Conservation (phyloP, 2,888 invertebrate species). For the Nycteola revayana region DNA sequence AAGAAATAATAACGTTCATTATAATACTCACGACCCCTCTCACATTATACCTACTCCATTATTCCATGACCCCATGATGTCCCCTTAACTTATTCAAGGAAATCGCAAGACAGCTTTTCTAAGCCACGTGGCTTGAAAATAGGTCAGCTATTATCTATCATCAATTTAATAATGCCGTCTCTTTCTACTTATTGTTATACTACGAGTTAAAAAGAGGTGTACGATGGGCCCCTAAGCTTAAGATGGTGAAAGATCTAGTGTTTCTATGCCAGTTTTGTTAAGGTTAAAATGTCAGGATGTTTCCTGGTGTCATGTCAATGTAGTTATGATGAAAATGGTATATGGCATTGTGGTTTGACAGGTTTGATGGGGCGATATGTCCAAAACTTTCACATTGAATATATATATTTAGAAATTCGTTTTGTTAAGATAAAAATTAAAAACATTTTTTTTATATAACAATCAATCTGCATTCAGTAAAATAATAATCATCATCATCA, state of each 20-base stretch:
- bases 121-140: constrained; percentile 68
- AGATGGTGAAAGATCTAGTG: constrained; percentile 31
- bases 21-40: constrained; percentile 4
- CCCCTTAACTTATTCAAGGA: constrained; percentile 26
- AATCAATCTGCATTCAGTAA: too few relatives aligned
- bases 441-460: too few relatives aligned
- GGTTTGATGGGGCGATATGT: too few relatives aligned
- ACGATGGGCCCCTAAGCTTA: not conserved
- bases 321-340: too few relatives aligned
- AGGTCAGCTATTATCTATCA: constrained; percentile 67
- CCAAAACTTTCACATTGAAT: too few relatives aligned
- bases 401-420: too few relatives aligned
- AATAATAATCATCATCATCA: too few relatives aligned
- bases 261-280: constrained; percentile 24
- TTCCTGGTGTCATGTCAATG: constrained; percentile 26
- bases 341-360: too few relatives aligned
- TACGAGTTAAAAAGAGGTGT: constrained; percentile 30
- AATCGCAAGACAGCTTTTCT: constrained; percentile 45
- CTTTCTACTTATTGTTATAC: constrained; percentile 32
- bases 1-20: constrained; percentile 2
- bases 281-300: constrained; percentile 28
- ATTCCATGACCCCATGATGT: constrained; percentile 11
- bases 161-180: constrained; percentile 50
- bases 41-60: constrained; percentile 14
- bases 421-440: too few relatives aligned